Evolutionary conservation across 2,113 vertebrate species (phyloP).

Genomic region (Chitala chitala): DNA sequence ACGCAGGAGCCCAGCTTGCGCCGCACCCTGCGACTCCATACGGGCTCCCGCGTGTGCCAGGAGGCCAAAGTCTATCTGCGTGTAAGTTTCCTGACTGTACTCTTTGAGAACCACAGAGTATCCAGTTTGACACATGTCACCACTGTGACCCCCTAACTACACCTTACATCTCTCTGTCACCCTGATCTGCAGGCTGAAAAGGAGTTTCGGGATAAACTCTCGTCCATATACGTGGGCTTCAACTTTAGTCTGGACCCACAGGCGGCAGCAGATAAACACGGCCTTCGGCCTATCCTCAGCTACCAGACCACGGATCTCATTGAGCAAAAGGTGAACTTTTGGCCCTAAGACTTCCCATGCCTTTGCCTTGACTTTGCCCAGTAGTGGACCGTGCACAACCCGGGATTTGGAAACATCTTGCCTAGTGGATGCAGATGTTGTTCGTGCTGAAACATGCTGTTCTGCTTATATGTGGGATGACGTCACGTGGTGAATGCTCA

Average conservation of each 20-base stretch:
- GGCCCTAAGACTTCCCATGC: not conserved
- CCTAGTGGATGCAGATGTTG: no score
- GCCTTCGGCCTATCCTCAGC: slow-evolving; percentile 76
- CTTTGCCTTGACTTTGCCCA: not conserved
- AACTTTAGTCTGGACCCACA: slow-evolving; percentile 78
- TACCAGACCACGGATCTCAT: slow-evolving; percentile 69
- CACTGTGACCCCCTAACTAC: no score
- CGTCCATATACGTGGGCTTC: slow-evolving; percentile 76
- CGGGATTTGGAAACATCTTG: no score
- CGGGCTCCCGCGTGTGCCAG: slow-evolving; percentile 61
- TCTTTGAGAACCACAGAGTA: not conserved
- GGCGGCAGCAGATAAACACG: slow-evolving; percentile 64
- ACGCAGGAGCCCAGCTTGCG: slow-evolving; percentile 64
- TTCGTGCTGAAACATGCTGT: not conserved
- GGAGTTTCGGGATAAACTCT: slow-evolving; percentile 88
- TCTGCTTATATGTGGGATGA: no score
- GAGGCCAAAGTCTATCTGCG: slow-evolving; percentile 77
- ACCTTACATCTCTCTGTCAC: no score
- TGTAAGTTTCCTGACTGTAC: slow-evolving; percentile 48
- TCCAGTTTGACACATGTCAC: no score
- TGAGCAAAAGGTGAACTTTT: slow-evolving; percentile 72
- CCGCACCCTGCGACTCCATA: slow-evolving; percentile 58
- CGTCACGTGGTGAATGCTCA: no score
- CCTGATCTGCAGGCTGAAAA: slow-evolving; percentile 71
- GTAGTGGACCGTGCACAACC: not conserved